Conservation (phyloP, 2,113 vertebrate species). For the Erythrocercus mccallii region DNA sequence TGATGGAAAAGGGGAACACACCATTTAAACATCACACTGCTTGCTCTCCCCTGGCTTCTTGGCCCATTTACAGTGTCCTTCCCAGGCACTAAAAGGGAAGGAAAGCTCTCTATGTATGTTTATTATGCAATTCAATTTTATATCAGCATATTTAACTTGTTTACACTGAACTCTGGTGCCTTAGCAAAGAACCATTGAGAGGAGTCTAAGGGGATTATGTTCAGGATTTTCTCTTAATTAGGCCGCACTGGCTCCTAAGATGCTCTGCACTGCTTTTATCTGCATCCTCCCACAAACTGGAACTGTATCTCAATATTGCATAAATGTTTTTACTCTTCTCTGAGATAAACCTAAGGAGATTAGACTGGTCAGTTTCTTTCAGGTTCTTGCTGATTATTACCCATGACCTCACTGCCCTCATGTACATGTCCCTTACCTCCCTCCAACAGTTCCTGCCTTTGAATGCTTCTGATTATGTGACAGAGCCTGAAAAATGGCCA, state of each 20-base stretch:
- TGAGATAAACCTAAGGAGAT: conserved; percentile 34
- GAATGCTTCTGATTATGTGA: conserved; percentile 30
- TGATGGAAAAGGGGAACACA: neutral
- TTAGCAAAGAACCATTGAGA: neutral
- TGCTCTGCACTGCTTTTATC: neutral
- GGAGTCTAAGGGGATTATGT: neutral
- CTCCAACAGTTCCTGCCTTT: neutral
- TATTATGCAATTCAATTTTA: neutral
- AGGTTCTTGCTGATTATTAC: neutral
- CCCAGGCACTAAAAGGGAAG: neutral
- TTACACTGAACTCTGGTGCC: neutral
- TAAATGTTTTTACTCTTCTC: neutral
- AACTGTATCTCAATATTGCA: neutral
- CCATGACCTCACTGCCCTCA: neutral
- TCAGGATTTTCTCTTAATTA: conserved; percentile 29
- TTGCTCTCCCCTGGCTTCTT: neutral
- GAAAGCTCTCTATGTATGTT: neutral
- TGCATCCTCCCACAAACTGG: neutral
- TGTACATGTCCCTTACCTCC: neutral
- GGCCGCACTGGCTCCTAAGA: neutral
- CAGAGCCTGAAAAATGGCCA: neutral
- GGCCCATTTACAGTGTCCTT: neutral
- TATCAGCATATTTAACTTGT: conserved; percentile 11
- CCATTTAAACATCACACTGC: neutral
- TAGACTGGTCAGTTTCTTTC: neutral